phyloP scores from a whole-genome alignment of 2,888 invertebrate species.

The Gasteruption jaculator region DNA sequence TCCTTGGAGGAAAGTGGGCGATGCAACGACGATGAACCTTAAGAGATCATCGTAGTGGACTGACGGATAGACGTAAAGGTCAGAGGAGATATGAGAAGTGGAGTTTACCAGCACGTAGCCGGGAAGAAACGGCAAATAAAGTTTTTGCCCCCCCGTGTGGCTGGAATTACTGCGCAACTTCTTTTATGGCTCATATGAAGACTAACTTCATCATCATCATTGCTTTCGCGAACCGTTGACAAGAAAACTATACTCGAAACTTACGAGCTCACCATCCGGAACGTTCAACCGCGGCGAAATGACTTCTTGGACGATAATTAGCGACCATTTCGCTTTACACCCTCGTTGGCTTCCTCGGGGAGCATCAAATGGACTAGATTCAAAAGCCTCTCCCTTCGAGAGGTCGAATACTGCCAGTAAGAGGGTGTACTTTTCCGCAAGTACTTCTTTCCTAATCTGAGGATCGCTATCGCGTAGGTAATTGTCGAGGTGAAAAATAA shows the following conservation, averaged over 20 bases:
- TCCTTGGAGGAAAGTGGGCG: constrained; percentile 23
- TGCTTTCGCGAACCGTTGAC: constrained; percentile 9
- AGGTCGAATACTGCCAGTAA: too few relatives aligned
- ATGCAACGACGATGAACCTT: constrained; percentile 15
- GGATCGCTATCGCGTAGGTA: too few relatives aligned
- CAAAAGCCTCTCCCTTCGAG: too few relatives aligned
- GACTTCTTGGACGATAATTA: constrained; percentile 26
- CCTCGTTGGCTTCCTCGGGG: too few relatives aligned
- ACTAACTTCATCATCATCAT: constrained; percentile 25
- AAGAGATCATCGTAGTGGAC: constrained; percentile 22
- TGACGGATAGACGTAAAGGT: constrained; percentile 10
- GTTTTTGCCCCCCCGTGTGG: constrained; percentile 13
- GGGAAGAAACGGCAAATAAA: constrained; percentile 11
- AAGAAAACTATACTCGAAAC: too few relatives aligned
- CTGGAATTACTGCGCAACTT: constrained; percentile 23
- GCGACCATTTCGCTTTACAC: constrained; percentile 20
- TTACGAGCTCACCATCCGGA: constrained; percentile 17
- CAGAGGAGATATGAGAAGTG: constrained; percentile 1
- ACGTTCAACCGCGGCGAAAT: constrained; percentile 21
- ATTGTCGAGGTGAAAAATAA: constrained; percentile 7
- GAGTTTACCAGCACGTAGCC: background rate
- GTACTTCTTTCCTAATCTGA: too few relatives aligned
- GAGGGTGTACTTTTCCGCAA: too few relatives aligned
- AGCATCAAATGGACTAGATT: too few relatives aligned
- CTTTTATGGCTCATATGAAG: constrained; percentile 25